A percentile compares a stretch with the other conserved stretches of the same genome.
These are phyloP conservation scores for Typhlomys cinereus DNA, from an alignment of 2,113 vertebrate genomes.

Conservation along the genomic window DNA sequence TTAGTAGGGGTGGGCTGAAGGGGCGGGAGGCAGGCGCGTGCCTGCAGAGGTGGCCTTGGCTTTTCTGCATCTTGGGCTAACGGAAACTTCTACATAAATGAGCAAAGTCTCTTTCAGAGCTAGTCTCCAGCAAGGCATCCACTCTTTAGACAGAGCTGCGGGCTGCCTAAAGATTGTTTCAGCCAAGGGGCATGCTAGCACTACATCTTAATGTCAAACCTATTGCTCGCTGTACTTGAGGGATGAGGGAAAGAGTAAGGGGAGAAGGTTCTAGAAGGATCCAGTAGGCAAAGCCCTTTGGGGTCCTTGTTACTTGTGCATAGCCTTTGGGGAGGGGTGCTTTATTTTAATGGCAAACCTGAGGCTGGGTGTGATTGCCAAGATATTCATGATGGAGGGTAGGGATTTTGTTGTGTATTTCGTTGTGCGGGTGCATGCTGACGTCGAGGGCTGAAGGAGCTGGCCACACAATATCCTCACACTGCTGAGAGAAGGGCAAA, in stretches of 20 bases:
- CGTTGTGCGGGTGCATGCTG: too few relatives aligned
- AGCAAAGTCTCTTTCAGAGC: conserved; percentile 32
- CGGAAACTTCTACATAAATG: conserved; percentile 70
- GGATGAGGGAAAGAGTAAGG: not conserved
- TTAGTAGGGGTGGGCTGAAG: not conserved
- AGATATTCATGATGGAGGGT: not conserved
- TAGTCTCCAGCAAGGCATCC: not conserved
- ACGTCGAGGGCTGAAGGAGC: too few relatives aligned
- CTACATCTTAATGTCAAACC: too few relatives aligned
- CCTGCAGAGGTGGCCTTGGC: conserved; percentile 27
- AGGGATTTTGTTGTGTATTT: too few relatives aligned
- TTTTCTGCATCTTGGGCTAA: conserved; percentile 64
- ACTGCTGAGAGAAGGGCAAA: too few relatives aligned
- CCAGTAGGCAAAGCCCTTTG: not conserved
- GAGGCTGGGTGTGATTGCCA: not conserved
- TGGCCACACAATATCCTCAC: too few relatives aligned
- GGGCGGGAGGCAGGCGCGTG: not conserved
- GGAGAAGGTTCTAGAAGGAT: not conserved
- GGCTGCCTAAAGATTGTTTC: conserved; percentile 41
- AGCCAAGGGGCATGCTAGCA: conserved; percentile 56
- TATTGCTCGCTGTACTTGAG: too few relatives aligned
- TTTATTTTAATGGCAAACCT: not conserved
- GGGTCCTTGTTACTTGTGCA: not conserved
- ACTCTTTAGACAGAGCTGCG: conserved; percentile 22
- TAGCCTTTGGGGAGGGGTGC: not conserved